Conservation (phyloP, 53 echinoderm and acorn worm genomes). For the Echinometra lucunter region DNA sequence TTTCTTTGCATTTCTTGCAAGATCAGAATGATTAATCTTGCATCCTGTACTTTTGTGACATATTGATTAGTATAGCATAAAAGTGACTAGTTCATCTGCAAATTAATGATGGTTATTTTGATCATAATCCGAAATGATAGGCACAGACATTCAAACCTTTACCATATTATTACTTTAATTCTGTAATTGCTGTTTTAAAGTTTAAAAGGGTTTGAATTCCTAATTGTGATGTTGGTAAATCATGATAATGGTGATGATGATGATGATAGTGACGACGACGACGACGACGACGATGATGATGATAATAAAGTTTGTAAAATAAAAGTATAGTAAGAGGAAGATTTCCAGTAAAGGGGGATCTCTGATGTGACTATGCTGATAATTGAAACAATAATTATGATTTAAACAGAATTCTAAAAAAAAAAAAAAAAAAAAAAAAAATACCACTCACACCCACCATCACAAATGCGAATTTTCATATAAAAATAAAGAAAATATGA, state of each 20-base stretch:
- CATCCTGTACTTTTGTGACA: constrained; percentile 1
- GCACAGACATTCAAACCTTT: not conserved
- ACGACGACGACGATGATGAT: not conserved
- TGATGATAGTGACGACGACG: not conserved
- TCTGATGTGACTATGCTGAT: not conserved
- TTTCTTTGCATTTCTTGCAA: not conserved
- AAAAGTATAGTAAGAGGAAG: not conserved
- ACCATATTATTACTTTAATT: not conserved
- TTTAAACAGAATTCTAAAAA: no score
- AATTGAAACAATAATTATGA: no score
- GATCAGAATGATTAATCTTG: not conserved
- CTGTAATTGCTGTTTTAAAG: no score
- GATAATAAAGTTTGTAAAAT: not conserved
- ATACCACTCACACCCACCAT: no score
- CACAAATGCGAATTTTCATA: no score
- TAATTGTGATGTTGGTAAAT: not conserved
- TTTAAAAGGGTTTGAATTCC: no score
- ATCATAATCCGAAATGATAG: not conserved
- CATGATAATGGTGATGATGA: not conserved
- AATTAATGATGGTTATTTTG: not conserved
- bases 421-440: no score
- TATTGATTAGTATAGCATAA: not conserved
- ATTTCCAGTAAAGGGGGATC: not conserved
- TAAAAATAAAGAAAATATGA: no score
- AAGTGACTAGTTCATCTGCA: not conserved